Evolutionary conservation across 1,140 invertebrate species (phyloP).

Genomic region (Trichoplusia ni): DNA sequence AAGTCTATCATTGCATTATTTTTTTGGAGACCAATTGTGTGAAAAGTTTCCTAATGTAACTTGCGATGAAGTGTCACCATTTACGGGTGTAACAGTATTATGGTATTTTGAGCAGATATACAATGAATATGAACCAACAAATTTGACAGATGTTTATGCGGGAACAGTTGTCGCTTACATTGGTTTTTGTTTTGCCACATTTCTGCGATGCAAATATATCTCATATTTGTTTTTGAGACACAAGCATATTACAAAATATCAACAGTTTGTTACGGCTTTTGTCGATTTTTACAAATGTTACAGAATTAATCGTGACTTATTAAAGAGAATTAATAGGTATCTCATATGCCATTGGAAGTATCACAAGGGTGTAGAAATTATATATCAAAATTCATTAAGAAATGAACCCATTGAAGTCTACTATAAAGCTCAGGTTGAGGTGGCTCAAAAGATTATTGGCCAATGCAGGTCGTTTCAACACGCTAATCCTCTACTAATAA

Average conservation of each 20-base stretch:
- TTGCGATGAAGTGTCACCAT: slow-evolving; percentile 42
- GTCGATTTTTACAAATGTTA: slow-evolving; percentile 53
- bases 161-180: slow-evolving; percentile 38
- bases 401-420: slow-evolving; percentile 66
- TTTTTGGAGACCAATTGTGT: slow-evolving; percentile 57
- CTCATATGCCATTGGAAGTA: slow-evolving; percentile 69
- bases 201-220: slow-evolving; percentile 47
- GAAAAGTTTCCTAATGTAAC: slow-evolving; percentile 23
- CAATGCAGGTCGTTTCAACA: slow-evolving; percentile 48
- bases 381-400: slow-evolving; percentile 56
- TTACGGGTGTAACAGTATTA: slow-evolving; percentile 46
- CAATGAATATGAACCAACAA: slow-evolving; percentile 46
- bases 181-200: slow-evolving; percentile 45
- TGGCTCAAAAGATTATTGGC: slow-evolving; percentile 59
- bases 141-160: slow-evolving; percentile 46
- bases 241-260: slow-evolving; percentile 52
- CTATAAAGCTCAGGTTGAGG: slow-evolving; percentile 65
- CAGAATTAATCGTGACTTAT: slow-evolving; percentile 59
- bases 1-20: slow-evolving; percentile 48
- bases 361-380: slow-evolving; percentile 60
- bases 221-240: slow-evolving; percentile 55
- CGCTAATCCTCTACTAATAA: slow-evolving; percentile 56
- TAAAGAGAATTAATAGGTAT: slow-evolving; percentile 61
- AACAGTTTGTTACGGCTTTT: slow-evolving; percentile 63
- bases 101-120: slow-evolving; percentile 57